A percentile compares a stretch with the other conserved stretches of the same genome.
Conservation (phyloP, 2,888 invertebrate genomes). For the Ophion ellenae region DNA sequence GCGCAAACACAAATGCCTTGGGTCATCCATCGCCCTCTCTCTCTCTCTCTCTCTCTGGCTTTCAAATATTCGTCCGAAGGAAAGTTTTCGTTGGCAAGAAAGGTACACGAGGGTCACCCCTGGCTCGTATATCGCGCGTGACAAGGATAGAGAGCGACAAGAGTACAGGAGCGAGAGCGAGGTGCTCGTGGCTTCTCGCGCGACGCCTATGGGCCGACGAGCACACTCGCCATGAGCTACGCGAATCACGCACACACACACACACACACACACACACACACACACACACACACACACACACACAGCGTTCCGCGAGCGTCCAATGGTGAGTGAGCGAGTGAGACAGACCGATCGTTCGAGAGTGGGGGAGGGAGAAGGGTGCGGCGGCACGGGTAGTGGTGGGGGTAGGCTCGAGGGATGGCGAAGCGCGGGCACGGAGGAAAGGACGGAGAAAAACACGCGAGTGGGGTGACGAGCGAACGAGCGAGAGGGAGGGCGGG, state of each 20-base stretch:
- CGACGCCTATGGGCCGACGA: conserved; percentile 60
- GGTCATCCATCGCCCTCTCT: background rate
- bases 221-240: conserved; percentile 41
- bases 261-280: background rate
- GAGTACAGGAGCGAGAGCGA: conserved; percentile 60
- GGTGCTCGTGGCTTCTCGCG: conserved; percentile 60
- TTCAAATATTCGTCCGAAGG: conserved; percentile 34
- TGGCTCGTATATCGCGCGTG: background rate
- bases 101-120: conserved; percentile 26
- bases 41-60: background rate
- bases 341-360: background rate
- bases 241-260: conserved; percentile 20
- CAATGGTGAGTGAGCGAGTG: conserved; percentile 34
- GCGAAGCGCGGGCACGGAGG: conserved; percentile 54
- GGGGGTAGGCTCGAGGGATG: conserved; percentile 59
- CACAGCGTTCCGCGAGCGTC: conserved; percentile 25
- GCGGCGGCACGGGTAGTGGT: conserved; percentile 41
- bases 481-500: conserved; percentile 55
- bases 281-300: background rate
- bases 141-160: conserved; percentile 48
- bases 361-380: conserved; percentile 33
- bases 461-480: conserved; percentile 57
- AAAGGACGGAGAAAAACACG: conserved; percentile 48
- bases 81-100: conserved; percentile 11
- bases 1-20: conserved; percentile 20